A percentile compares a stretch with the other conserved stretches of the same genome.
phyloP scores from a whole-genome alignment of 2,113 vertebrate genomes.

The Sapajus apella region DNA sequence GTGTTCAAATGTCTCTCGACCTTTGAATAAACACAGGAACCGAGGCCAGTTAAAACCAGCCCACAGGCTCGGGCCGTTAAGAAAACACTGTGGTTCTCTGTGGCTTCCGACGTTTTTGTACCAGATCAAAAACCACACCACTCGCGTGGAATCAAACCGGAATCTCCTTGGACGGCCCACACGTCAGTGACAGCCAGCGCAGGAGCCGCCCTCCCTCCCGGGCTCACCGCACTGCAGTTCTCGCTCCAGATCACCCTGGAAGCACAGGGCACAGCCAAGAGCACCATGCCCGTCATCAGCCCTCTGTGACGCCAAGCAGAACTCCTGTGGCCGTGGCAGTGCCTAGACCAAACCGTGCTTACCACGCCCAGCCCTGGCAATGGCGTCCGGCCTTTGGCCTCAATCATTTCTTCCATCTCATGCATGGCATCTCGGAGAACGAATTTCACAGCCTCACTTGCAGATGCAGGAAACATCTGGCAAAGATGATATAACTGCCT shows the following conservation, averaged over 20 bases:
- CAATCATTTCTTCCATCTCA: conserved; percentile 87
- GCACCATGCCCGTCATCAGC: neutral
- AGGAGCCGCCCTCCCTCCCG: neutral
- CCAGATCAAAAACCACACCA: accelerated
- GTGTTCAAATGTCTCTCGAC: accelerated
- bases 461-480: conserved; percentile 93
- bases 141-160: accelerated
- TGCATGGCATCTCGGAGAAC: conserved; percentile 89
- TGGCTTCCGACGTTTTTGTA: neutral
- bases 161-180: neutral
- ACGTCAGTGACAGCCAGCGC: accelerated
- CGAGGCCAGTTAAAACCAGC: accelerated
- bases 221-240: accelerated
- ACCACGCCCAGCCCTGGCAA: conserved; percentile 92
- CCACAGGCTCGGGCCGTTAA: accelerated
- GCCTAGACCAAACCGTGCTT: neutral
- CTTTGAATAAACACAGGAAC: neutral
- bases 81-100: accelerated
- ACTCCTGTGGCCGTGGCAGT: neutral
- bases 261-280: neutral
- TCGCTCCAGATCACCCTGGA: neutral
- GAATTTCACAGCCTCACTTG: conserved; percentile 85
- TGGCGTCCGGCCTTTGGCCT: conserved; percentile 87
- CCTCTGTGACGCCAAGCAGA: neutral
- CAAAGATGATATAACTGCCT: conserved; percentile 92